Percentiles rank a stretch among this genome's conserved stretches.
These are phyloP conservation scores for Leucopsar rothschildi DNA, from an alignment of 2,113 vertebrate genomes.

Conservation along the genomic window DNA sequence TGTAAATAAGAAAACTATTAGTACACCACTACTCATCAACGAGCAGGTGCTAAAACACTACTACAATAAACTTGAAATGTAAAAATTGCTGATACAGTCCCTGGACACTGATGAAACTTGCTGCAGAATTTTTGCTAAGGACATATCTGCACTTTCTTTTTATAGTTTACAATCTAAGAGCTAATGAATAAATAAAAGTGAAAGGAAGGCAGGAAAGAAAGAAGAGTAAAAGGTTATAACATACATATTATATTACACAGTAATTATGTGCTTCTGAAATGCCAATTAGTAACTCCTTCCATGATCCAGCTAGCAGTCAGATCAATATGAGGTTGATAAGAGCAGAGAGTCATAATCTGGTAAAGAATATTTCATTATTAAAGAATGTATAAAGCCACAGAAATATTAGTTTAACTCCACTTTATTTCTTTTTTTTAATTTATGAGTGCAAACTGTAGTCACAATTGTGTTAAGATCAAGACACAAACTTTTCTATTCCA, in stretches of 20 bases:
- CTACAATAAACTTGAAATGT: not conserved
- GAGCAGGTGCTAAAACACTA: not conserved
- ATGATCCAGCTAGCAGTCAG: slow-evolving; percentile 1
- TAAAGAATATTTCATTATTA: slow-evolving; percentile 2
- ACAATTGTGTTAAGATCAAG: not conserved
- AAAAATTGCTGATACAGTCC: not conserved
- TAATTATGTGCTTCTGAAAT: slow-evolving; percentile 46
- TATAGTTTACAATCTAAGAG: slow-evolving; percentile 40
- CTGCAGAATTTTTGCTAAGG: not conserved
- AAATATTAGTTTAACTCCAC: not conserved
- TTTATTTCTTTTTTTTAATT: not conserved
- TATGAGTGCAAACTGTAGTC: not conserved
- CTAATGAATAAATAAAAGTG: slow-evolving; percentile 65
- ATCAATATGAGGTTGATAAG: slow-evolving; percentile 36
- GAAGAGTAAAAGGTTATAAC: slow-evolving; percentile 23
- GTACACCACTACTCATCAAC: not conserved
- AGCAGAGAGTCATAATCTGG: not conserved
- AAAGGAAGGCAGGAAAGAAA: slow-evolving; percentile 16
- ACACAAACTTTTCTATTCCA: not conserved
- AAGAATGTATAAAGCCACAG: not conserved
- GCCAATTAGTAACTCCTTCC: slow-evolving; percentile 34
- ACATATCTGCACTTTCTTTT: not conserved
- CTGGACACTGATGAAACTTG: not conserved
- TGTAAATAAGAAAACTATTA: not conserved
- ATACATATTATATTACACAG: slow-evolving; percentile 44